Percentiles rank a stretch among this genome's conserved stretches.
Evolutionary conservation across 1,140 invertebrate genomes (phyloP).

Genomic region (Galleria mellonella): DNA sequence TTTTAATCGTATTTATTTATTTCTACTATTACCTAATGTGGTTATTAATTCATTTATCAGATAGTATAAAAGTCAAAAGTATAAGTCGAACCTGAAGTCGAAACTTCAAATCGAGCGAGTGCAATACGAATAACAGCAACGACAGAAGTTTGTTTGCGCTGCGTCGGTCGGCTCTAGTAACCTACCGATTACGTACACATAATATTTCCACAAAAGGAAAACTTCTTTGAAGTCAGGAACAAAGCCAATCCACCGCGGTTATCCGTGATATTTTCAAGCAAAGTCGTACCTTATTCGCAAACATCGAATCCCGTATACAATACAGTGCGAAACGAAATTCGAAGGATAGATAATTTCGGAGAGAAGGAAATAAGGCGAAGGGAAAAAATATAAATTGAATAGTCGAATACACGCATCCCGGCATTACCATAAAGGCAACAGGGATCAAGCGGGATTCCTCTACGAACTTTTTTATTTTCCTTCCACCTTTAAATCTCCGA

Average conservation of each 20-base stretch:
- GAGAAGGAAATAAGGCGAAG: constrained; percentile 67
- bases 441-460: constrained; percentile 70
- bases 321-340: constrained; percentile 72
- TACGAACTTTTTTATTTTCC: constrained; percentile 74
- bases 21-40: no score
- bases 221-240: constrained; percentile 70
- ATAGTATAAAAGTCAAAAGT: no score
- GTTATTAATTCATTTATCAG: no score
- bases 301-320: constrained; percentile 67
- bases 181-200: constrained; percentile 49
- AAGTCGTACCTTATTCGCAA: constrained; percentile 70
- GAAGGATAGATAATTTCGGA: constrained; percentile 72
- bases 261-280: constrained; percentile 66
- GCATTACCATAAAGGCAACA: constrained; percentile 73
- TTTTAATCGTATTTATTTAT: no score
- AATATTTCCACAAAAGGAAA: constrained; percentile 54
- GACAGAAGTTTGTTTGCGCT: background rate
- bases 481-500: constrained; percentile 71
- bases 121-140: constrained; percentile 32
- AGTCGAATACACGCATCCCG: constrained; percentile 73
- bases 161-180: constrained; percentile 12
- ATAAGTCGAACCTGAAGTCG: no score
- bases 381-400: constrained; percentile 74
- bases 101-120: constrained; percentile 19
- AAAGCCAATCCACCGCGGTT: constrained; percentile 69